Base-by-base conservation (phyloP, 2,888 invertebrate species). In the Pelosia muscerda region DNA sequence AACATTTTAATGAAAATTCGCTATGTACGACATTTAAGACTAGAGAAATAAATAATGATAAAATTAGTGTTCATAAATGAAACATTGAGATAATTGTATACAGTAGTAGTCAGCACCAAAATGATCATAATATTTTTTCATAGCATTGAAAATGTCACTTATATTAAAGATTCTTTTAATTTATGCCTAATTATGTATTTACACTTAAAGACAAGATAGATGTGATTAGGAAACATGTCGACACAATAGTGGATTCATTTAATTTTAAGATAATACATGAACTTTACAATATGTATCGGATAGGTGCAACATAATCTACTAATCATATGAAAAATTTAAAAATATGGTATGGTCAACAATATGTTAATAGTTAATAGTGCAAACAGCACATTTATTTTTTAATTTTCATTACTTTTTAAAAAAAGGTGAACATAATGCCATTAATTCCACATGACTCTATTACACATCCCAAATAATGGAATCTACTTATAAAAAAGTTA, bases 41-140 rank as follows among this genome's bases (percentile, higher is more conserved):
- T 78, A 72, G 74, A 71, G 42, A 72, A 73, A 66, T 73, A 70
- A 64, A 77, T 66, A 71, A 75, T 71, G 26, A 68, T 58, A 55
- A n/a, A n/a, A 71, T 67, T 26, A 55, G 71, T 77, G 71, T 68
- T 69, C 60, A 76, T 57, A 74, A 78, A 80, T 71, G 53, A 73
- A 77, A 75, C 72, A 69, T 74, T 71, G 68, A 75, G 74, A 79
- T 73, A 59, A 66, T 66, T 70, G 73, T 79, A 76, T 75, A 75
- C 71, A 65, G 70, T 68, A 78, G 28, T 62, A 63, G 65, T 69
- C 80, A 81, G 81, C 81, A 81, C 81, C 81, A 80, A 79, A 81
- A 81, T 61, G 60, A 76, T 77, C 74, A 75, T 79, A 81, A 77
- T 74, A 69, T 74, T 72, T 69, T 67, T 73, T 75, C 75, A 74